phyloP scores from a whole-genome alignment of 2,888 invertebrate species.

The Hirtodrosophila histrioides region DNA sequence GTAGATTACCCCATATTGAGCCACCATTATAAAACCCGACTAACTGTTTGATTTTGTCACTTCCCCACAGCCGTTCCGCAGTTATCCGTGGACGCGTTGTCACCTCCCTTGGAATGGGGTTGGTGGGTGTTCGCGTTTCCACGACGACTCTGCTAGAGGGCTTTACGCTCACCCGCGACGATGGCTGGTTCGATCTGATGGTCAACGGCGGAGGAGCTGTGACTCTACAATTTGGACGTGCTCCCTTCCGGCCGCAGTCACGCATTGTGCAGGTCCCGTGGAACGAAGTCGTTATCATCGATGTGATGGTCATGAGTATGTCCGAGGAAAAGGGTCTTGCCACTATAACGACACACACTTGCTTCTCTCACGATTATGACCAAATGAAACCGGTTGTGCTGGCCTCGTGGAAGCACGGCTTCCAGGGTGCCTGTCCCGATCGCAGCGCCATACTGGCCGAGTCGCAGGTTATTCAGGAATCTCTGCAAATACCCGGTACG shows the following conservation, averaged over 20 bases:
- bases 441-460: conserved; percentile 95
- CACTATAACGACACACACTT: conserved; percentile 89
- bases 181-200: conserved; percentile 98
- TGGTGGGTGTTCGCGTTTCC: conserved; percentile 97
- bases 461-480: conserved; percentile 97
- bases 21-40: conserved; percentile 43
- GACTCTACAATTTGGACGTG: conserved; percentile 95
- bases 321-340: conserved; percentile 90
- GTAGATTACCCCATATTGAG: conserved; percentile 18
- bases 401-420: conserved; percentile 97
- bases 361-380: conserved; percentile 95
- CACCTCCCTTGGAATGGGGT: conserved; percentile 94
- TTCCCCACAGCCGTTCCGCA: conserved; percentile 92
- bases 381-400: conserved; percentile 96
- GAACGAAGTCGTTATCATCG: conserved; percentile 98
- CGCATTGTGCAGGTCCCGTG: conserved; percentile 97
- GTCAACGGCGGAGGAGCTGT: conserved; percentile 99
- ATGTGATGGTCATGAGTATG: conserved; percentile 92
- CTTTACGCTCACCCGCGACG: conserved; percentile 95
- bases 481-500: conserved; percentile 96
- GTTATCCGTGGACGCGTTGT: conserved; percentile 98
- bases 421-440: conserved; percentile 97
- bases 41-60: conserved; percentile 47
- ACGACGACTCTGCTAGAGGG: conserved; percentile 97
- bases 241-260: conserved; percentile 94